Percentiles rank a stretch among this genome's conserved stretches.
These are phyloP conservation scores for Trematomus bernacchii DNA, from an alignment of 2,797 vertebrate species.

Conservation along the genomic window DNA sequence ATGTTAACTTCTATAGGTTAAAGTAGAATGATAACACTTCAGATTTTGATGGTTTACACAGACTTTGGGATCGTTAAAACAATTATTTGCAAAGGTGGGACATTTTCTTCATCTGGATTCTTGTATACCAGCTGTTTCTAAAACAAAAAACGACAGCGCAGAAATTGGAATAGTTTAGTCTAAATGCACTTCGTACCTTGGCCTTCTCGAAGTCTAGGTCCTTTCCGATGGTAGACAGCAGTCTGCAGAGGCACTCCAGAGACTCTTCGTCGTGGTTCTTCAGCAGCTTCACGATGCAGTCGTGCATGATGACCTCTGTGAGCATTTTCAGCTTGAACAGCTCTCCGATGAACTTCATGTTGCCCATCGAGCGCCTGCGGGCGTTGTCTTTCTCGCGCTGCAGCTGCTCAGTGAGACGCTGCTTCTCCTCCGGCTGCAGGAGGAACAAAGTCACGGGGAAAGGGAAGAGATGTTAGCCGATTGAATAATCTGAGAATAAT, in stretches of 20 bases:
- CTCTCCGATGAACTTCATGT: slow-evolving; percentile 98
- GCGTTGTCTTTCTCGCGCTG: slow-evolving; percentile 97
- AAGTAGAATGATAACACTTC: too few species aligned
- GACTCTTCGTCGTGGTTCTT: slow-evolving; percentile 98
- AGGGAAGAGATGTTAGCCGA: neutral
- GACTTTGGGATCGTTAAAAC: too few species aligned
- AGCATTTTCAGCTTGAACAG: slow-evolving; percentile 99
- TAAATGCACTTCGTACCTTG: slow-evolving; percentile 84
- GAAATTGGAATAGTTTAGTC: neutral
- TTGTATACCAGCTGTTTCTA: slow-evolving; percentile 13
- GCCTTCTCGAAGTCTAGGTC: slow-evolving; percentile 98
- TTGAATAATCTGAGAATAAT: too few species aligned
- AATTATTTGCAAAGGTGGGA: too few species aligned
- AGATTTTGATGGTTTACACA: too few species aligned
- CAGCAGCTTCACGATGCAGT: slow-evolving; percentile 98
- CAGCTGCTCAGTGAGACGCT: slow-evolving; percentile 87
- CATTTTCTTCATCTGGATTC: too few species aligned
- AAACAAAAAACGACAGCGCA: neutral
- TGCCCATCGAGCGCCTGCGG: slow-evolving; percentile 94
- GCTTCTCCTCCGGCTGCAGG: slow-evolving; percentile 73
- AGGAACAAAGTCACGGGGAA: slow-evolving; percentile 69
- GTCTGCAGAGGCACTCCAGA: slow-evolving; percentile 95
- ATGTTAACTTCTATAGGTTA: too few species aligned
- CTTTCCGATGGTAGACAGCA: slow-evolving; percentile 97
- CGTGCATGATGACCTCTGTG: slow-evolving; percentile 98